phyloP scores from a whole-genome alignment of 2,888 invertebrate species.

The Oscheius sp. region DNA sequence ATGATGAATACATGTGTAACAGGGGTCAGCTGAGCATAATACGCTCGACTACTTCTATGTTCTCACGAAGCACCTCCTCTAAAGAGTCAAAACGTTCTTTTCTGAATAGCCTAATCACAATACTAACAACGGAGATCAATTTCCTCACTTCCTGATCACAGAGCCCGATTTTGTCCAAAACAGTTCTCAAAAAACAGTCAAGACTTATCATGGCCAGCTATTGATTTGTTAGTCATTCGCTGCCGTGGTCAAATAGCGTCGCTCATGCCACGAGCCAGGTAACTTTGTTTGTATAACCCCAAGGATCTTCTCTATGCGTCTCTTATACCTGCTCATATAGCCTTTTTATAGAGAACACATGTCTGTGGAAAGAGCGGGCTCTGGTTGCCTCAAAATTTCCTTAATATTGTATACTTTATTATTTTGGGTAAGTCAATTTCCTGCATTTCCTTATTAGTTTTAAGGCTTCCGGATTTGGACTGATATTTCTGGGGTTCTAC shows the following conservation, averaged over 20 bases:
- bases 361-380: constrained; percentile 38
- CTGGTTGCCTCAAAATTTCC: constrained; percentile 18
- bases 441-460: neutral
- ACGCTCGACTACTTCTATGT: neutral
- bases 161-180: neutral
- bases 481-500: constrained; percentile 70
- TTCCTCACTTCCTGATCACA: neutral
- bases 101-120: neutral
- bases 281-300: constrained; percentile 9
- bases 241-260: constrained; percentile 25
- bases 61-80: neutral
- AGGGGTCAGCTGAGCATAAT: constrained; percentile 34
- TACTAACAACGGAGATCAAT: neutral
- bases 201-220: neutral
- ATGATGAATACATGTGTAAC: constrained; percentile 33
- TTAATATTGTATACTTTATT: constrained; percentile 41
- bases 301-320: neutral
- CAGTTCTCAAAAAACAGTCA: neutral
- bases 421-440: constrained; percentile 38
- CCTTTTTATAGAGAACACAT: constrained; percentile 20
- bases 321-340: neutral
- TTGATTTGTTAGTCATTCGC: constrained; percentile 27
- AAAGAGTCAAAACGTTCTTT: neutral
- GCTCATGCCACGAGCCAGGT: constrained; percentile 30
- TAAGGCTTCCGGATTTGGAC: constrained; percentile 59